Conservation (phyloP, 2,113 vertebrate species). For the Rissa tridactyla region DNA sequence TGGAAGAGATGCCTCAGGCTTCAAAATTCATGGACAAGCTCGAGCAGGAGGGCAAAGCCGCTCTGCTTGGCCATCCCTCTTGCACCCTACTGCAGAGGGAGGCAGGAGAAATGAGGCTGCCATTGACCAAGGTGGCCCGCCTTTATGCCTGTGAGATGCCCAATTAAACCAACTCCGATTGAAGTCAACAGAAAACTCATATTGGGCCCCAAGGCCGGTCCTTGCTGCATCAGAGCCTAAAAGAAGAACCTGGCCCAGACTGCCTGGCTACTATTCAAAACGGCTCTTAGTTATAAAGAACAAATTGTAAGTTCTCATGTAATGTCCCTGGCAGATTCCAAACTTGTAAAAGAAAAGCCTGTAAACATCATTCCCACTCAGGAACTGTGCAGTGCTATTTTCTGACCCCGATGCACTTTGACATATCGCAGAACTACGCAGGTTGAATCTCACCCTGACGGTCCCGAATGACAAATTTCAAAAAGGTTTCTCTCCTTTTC, state of each 20-base stretch:
- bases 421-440: neutral
- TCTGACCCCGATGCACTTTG: neutral
- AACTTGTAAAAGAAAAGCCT: constrained; percentile 52
- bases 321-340: constrained; percentile 49
- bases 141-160: neutral
- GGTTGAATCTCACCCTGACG: neutral
- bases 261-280: constrained; percentile 53
- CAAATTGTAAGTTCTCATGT: constrained; percentile 62
- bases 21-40: neutral
- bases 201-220: rapidly evolving
- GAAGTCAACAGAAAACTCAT: neutral
- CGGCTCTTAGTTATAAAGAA: constrained; percentile 39
- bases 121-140: neutral
- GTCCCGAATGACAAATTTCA: neutral
- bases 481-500: constrained; percentile 7
- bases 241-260: constrained; percentile 33
- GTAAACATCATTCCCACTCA: constrained; percentile 51
- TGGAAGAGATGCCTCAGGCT: neutral
- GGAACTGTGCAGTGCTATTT: constrained; percentile 11
- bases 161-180: neutral
- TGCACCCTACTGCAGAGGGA: neutral
- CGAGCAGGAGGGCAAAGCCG: neutral
- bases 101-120: neutral
- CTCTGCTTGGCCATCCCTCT: neutral
- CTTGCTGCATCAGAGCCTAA: neutral